Base-by-base conservation (phyloP, 2,888 invertebrate species). In the Nymphalis c-album region DNA sequence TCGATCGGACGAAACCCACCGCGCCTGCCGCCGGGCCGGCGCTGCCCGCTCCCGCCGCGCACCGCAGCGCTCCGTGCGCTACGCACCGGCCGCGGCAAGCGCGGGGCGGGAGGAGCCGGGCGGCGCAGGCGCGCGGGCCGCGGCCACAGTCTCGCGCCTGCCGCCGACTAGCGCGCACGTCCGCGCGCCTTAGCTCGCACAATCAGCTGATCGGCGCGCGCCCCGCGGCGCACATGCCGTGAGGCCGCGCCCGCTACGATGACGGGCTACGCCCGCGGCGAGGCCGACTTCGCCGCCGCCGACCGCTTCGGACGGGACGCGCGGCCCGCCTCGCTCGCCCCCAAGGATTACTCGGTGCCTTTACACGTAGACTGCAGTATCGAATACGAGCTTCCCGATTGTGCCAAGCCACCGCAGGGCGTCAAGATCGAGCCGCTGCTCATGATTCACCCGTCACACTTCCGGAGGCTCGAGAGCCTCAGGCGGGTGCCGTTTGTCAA, bases 321-420 rank as follows among this genome's bases (percentile, higher is more conserved):
- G 82, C 90, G 88, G 83, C 89, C 90, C 74, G 87, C 88, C 82
- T 86, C 88, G 84, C 87, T 91, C 79, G 92, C 93, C 79, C 94
- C 94, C 86, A 96, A 96, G 93, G 96, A 97, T 89, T 97, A 96
- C 92, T 95, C 95, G 87, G 94, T 96, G 89, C 97, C 97, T 82
- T 93, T 97, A 86, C 96, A 97, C 93, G 97, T 97, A 87, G 97
- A 97, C 91, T 97, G 97, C 93, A 96, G 96, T 93, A 97, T 97
- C 81, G 97, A 97, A 92, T 97, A 97, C 94, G 97, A 97, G 93
- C 93, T 97, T 87, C 97, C 97, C 82, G 97, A 96, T 88, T 96
- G 96, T 92, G 96, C 96, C 77, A 96, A 96, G 91, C 97, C 97
- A 78, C 96, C 97, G 78, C 96, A 95, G 84, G 96, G 96, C 75